phyloP scores from a whole-genome alignment of 1,140 invertebrate species.

The Pseudachorutes palmiensis region DNA sequence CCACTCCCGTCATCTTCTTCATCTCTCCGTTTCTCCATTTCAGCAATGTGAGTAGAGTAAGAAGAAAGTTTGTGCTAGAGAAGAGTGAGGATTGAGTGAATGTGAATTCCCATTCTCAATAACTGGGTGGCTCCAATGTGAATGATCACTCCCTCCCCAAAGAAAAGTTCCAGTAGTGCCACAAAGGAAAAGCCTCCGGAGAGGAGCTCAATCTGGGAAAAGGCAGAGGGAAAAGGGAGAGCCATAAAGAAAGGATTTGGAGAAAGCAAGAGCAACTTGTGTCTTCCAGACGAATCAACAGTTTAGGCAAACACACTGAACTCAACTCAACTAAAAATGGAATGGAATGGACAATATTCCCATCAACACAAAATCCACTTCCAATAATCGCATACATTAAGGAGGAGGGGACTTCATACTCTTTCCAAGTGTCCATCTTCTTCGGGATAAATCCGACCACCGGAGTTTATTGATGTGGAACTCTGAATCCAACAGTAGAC shows the following conservation, averaged over 20 bases:
- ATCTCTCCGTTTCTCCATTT: too few species aligned
- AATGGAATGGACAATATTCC: neutral
- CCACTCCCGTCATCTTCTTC: too few species aligned
- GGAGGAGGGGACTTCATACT: too few species aligned
- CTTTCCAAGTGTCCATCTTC: slow-evolving; percentile 16
- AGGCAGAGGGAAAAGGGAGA: slow-evolving; percentile 19
- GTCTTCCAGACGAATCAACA: slow-evolving; percentile 34
- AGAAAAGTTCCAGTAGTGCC: slow-evolving; percentile 17
- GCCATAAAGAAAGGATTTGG: slow-evolving; percentile 33
- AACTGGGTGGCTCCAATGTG: too few species aligned
- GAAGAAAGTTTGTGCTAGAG: neutral
- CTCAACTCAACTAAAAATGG: neutral
- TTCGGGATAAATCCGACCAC: neutral
- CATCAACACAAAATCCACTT: slow-evolving; percentile 10
- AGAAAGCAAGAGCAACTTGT: slow-evolving; percentile 31
- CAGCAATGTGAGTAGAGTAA: too few species aligned
- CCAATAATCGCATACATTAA: slow-evolving; percentile 19
- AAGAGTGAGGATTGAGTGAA: too few species aligned
- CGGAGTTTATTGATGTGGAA: slow-evolving; percentile 35
- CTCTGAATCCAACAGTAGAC: too few species aligned
- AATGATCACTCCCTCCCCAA: slow-evolving; percentile 22
- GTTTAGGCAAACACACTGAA: slow-evolving; percentile 35
- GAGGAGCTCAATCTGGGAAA: neutral
- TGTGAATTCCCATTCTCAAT: too few species aligned
- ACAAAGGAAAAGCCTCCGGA: slow-evolving; percentile 12